Base-by-base conservation (phyloP, 2,888 invertebrate species). In the Caenorhabditis panamensis region DNA sequence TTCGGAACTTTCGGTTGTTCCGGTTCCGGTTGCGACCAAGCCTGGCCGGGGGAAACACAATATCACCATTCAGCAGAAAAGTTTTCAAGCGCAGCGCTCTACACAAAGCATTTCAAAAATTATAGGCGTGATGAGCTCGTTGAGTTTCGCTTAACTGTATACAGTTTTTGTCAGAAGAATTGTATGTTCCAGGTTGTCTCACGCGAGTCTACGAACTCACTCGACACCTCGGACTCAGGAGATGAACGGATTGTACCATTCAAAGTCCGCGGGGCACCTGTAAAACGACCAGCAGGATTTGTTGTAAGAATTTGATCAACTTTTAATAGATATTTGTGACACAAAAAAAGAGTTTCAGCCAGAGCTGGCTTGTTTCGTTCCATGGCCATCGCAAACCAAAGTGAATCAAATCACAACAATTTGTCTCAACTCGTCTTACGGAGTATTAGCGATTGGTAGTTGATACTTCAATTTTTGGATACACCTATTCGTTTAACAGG, bases 371-470 rank as follows among this genome's bases (percentile, higher is more conserved):
- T 97, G 97, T 92, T 93, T 97, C 91, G 95, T 97, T 89, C 95
- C 94, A 64, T 95, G 95, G 91, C 79, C 81, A 11, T 82, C 84
- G 3, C 77, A 83, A 16, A 94, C 94, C 92, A 94, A 95, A 89
- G 94, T 96, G 88, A 94, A 95, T 92, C 94, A 94, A 92, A 94
- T 98, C 91, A 94, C 96, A 88, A 94, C 96, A 86, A 94, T 98
- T 91, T 94, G 95, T 89, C 94, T 99, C 92, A 97, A 97, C 93
- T 96, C 97, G 89, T 95, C 95, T 76, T 97, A 96, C 92, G 97
- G 97, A 92, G 94, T 99, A 9, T 66, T 89, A 31, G 90, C 89
- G 1, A 80, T 90, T 26, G 90, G 86, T 72, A 78, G 80, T 41
- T 53, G 5, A 9, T 54, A 24, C 9, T 28, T 26, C 36, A 5